Base-by-base conservation (phyloP, 2,113 vertebrate species). In the Hypocryptadius cinnamomeus region DNA sequence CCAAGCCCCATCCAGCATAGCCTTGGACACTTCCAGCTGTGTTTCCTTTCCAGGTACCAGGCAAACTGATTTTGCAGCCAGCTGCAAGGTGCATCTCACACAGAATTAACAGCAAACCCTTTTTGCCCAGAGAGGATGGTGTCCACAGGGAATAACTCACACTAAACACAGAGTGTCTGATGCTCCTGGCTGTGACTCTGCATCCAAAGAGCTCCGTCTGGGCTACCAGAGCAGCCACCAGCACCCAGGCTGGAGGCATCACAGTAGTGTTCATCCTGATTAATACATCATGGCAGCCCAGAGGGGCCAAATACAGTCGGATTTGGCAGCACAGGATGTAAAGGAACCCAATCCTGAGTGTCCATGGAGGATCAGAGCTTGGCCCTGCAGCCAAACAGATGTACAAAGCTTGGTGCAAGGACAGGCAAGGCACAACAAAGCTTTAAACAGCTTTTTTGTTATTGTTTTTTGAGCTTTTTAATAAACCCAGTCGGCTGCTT, bases 251-350 rank as follows among this genome's bases (percentile, higher is more conserved):
- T 68, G 63, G 40, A 79, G 79, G 35, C 87, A 63, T 2, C 13
- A 3, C 68, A 27, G 8, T 1, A 39, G 13, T 8, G 1, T 3
- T 47, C 42, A 78, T 54, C 83, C 65, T 42, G 33, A 50, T 35
- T 64, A 20, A 66, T 4, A 56, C 70, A n/a, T 33, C 20, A 2
- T 7, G 31, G 64, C 63, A 89, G 71, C 31, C 35, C 15, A 20
- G 53, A 48, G 0, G 0, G 63, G 64, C 44, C 69, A 71, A 87
- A 57, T 7, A 5, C 53, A 59, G 48, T 13, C 4, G 2, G 51
- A 44, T 76, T 37, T 93, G 39, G 59, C 72, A 79, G 63, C 68
- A 35, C 53, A 77, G 79, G 15, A 60, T 50, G 44, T 13, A 64
- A 81, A 59, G 42, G 72, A 91, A 35, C 19, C 15, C 33, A 59